A percentile compares a stretch with the other conserved stretches of the same genome.
Evolutionary conservation across 1,140 invertebrate species (phyloP).

Genomic region (Palaemon carinicauda): DNA sequence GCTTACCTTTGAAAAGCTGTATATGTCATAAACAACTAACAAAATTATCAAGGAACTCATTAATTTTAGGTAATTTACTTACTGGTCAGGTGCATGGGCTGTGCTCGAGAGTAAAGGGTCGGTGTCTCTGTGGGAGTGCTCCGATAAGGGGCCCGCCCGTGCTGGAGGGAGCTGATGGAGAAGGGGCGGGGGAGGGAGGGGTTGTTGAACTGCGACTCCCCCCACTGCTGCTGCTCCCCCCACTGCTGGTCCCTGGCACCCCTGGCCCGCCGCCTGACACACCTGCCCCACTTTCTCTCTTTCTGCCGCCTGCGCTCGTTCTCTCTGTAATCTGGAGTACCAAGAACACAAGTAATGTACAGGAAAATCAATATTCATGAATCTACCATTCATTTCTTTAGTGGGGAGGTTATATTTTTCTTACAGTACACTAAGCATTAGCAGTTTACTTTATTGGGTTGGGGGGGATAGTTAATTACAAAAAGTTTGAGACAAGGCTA

Average conservation of each 20-base stretch:
- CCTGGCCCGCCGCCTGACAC: conserved; percentile 42
- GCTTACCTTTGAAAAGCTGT: too few species aligned
- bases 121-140: conserved; percentile 51
- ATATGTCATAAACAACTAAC: too few species aligned
- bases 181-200: conserved; percentile 54
- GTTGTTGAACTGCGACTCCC: conserved; percentile 54
- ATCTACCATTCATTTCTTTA: conserved; percentile 30
- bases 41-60: background rate
- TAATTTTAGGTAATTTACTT: conserved; percentile 5
- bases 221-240: conserved; percentile 45
- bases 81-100: conserved; percentile 56
- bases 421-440: conserved; percentile 27
- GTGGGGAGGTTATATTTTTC: conserved; percentile 7
- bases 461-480: background rate
- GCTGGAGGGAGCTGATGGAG: conserved; percentile 56
- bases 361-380: background rate
- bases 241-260: conserved; percentile 38
- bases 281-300: conserved; percentile 63
- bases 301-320: conserved; percentile 68
- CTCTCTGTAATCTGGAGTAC: conserved; percentile 67
- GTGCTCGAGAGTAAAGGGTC: conserved; percentile 55
- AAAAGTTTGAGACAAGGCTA: conserved; percentile 21
- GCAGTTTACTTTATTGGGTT: conserved; percentile 11
- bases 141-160: conserved; percentile 58
- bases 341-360: conserved; percentile 25